Conservation (phyloP, 2,888 invertebrate species). For the Zeuzera pyrina region DNA sequence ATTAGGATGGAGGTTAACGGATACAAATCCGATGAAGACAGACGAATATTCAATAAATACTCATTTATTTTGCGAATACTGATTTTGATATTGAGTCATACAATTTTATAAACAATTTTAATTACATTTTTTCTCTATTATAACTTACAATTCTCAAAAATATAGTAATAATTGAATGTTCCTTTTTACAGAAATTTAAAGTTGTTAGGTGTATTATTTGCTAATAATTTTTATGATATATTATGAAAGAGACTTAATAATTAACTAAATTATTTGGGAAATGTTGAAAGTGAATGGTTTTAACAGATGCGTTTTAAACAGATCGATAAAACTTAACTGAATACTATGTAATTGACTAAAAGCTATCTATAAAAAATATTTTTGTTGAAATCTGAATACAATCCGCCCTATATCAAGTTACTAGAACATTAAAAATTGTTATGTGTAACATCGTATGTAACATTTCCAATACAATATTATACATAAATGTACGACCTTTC, state of each 20-base stretch:
- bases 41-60: not conserved
- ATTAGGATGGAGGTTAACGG: slow-evolving; percentile 39
- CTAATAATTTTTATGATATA: not conserved
- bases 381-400: slow-evolving; percentile 5
- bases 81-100: not conserved
- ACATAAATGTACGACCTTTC: no score
- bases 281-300: no score
- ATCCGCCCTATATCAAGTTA: slow-evolving; percentile 24
- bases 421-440: slow-evolving; percentile 12
- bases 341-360: no score
- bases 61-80: not conserved
- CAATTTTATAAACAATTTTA: not conserved
- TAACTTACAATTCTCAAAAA: not conserved
- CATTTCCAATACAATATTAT: slow-evolving; percentile 9
- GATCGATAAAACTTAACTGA: no score
- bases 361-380: not conserved
- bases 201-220: no score
- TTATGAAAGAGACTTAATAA: no score
- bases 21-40: slow-evolving; percentile 9
- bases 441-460: slow-evolving; percentile 9
- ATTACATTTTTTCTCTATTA: not conserved
- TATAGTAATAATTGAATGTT: no score
- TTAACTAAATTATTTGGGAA: no score
- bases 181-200: no score
- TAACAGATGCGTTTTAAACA: no score